phyloP scores from a whole-genome alignment of 2,113 vertebrate species.

The Notothenia coriiceps region DNA sequence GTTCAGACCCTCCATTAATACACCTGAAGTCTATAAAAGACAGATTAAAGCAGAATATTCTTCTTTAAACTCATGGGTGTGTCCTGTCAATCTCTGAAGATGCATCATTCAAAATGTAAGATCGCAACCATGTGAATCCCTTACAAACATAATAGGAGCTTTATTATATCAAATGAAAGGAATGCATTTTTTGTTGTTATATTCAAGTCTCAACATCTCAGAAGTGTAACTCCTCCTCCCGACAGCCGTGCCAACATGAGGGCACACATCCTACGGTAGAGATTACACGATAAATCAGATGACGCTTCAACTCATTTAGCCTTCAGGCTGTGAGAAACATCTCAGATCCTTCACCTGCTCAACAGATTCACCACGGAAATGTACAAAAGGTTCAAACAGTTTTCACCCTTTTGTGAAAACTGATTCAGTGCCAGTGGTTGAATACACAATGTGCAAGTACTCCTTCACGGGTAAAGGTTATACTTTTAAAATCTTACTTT shows the following conservation, averaged over 20 bases:
- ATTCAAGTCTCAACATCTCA: not conserved
- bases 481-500: too few relatives aligned
- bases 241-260: not conserved
- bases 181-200: not conserved
- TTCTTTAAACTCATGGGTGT: not conserved
- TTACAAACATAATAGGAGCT: too few relatives aligned
- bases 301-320: not conserved
- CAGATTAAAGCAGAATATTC: too few relatives aligned
- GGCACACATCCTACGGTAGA: not conserved
- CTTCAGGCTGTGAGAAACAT: not conserved
- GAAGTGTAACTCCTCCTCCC: not conserved
- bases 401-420: not conserved
- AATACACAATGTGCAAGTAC: too few relatives aligned
- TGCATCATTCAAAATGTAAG: not conserved
- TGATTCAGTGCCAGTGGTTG: not conserved
- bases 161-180: not conserved
- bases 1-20: not conserved
- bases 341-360: not conserved
- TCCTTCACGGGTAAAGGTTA: too few relatives aligned
- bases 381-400: not conserved
- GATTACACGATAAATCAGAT: conserved; percentile 37
- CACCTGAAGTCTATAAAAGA: not conserved
- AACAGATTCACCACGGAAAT: not conserved
- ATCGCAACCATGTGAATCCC: not conserved
- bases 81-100: not conserved